Base-by-base conservation (phyloP, 2,797 vertebrate genomes). In the Pangasius krempfi region DNA sequence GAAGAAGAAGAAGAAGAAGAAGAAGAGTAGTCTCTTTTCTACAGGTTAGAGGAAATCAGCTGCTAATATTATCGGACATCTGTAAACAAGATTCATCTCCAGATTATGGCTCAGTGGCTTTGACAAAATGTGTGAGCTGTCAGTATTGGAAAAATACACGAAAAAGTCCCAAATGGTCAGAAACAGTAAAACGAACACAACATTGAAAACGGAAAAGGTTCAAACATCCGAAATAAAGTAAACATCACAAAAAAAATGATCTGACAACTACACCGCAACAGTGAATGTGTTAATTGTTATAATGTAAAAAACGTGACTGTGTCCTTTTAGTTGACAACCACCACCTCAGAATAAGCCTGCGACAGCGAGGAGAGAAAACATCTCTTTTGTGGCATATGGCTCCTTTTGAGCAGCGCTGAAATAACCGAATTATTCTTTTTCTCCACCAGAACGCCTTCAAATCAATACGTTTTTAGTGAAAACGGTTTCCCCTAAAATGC, bases 401-500 rank as follows among this genome's bases (percentile, higher is more conserved):
- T 58, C 93, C 92, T 91, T 92, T 90, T 92, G 92, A 93, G 92
- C 92, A 93, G 93, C 92, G 93, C 92, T 89, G 78, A 87, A 87
- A 81, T 81, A 56, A 87, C 58, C 78, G 47, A 93, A 94, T 94
- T 93, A 83, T 93, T 92, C 92, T 83, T 91, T 92, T 92, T 86
- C 93, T 93, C 37, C 40, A 88, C 88, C 89, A 86, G 58, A 91
- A 75, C 89, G 84, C 56, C 56, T 92, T 93, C 93, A 93, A 94
- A 85, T 85, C 94, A 93, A 92, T 94, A 93, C 88, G 90, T 93
- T 94, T 96, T 96, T 94, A 95, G 95, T 96, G 94, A 94, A 96
- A 95, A 96, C 94, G 95, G 94, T 94, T 94, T 96, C 92, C 93
- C 92, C 95, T 94, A 94, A 95, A 95, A 95, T 94, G 93, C 94